Evolutionary conservation across 2,797 vertebrate genomes (phyloP), one percentile per base, ranked within the genome.

Genomic region (Cheirogaleus major): DNA sequence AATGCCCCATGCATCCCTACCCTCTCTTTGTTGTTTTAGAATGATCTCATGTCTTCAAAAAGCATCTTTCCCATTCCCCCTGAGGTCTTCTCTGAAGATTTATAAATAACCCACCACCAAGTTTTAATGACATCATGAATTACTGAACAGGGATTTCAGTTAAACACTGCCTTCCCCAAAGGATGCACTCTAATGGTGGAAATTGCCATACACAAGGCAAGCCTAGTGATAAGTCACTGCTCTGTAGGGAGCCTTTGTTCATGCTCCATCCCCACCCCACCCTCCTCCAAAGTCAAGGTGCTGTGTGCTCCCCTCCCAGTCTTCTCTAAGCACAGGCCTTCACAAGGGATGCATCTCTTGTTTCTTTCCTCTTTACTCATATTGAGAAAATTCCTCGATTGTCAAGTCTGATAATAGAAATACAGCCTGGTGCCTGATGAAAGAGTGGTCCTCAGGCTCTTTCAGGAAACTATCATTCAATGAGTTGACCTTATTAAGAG

Each of bases 71-170:
- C 30, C 15, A 78, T 67, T 50, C 5, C 7, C 45, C 27, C 32
- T 41, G 38, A 69, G 48, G 41, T 7, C n/a, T 85, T 59, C 48
- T 93, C 30, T 67, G 84, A 96, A 82, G 73, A 87, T 63, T 92
- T 97, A 78, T 75, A 93, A 91, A 73, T 93, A 93, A 92, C 50
- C 43, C 43, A 79, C 14, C 3, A 43, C 15, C 65, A 67, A 73
- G 48, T 85, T 85, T 80, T 85, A 59, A 80, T 93, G 45, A 91
- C 63, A 57, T 79, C 22, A 55, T 86, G 35, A 9, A 61, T 89
- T 91, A 73, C 55, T 32, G 83, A 86, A 80, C 43, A 41, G 67
- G 4, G 63, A 92, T 95, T 91, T 92, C 63, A 73, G 73, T 92
- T 86, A 61, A 94, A 95, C 63, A 70, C 55, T 67, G 48, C 59